A percentile compares a stretch with the other conserved stretches of the same genome.
These are phyloP conservation scores for Dioctria linearis DNA, from an alignment of 2,888 invertebrate species.

Conservation along the genomic window DNA sequence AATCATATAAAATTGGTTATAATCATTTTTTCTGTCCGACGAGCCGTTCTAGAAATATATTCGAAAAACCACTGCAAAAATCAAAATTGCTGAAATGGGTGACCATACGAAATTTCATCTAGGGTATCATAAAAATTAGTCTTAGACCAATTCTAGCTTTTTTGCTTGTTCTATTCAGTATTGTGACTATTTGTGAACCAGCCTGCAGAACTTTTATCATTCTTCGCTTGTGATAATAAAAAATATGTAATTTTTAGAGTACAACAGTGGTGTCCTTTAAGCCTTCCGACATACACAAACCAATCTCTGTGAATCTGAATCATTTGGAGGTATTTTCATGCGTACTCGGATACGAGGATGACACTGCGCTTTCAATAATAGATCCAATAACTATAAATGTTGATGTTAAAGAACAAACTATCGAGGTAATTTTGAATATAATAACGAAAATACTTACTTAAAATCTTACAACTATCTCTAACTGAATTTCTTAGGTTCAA, in stretches of 20 bases:
- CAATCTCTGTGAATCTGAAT: constrained; percentile 89
- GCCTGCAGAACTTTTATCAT: no score
- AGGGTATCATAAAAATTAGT: no score
- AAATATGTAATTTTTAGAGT: constrained; percentile 71
- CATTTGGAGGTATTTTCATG: constrained; percentile 95
- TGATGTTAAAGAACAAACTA: constrained; percentile 75
- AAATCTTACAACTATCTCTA: neutral
- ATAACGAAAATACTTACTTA: neutral
- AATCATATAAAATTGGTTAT: no score
- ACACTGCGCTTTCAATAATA: constrained; percentile 94
- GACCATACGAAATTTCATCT: no score
- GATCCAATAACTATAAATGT: constrained; percentile 91
- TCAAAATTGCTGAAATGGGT: no score
- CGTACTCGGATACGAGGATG: constrained; percentile 90
- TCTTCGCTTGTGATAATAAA: no score
- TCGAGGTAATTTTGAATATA: constrained; percentile 68
- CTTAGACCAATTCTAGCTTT: no score
- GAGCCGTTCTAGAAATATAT: no score
- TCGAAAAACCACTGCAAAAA: no score
- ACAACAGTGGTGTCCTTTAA: constrained; percentile 91
- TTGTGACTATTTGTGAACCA: no score
- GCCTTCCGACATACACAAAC: constrained; percentile 78
- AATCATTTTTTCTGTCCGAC: no score
- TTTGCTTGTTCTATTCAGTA: no score
- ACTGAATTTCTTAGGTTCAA: constrained; percentile 72